phyloP scores from a whole-genome alignment of 2,113 vertebrate species.

The Dicerorhinus sumatrensis region DNA sequence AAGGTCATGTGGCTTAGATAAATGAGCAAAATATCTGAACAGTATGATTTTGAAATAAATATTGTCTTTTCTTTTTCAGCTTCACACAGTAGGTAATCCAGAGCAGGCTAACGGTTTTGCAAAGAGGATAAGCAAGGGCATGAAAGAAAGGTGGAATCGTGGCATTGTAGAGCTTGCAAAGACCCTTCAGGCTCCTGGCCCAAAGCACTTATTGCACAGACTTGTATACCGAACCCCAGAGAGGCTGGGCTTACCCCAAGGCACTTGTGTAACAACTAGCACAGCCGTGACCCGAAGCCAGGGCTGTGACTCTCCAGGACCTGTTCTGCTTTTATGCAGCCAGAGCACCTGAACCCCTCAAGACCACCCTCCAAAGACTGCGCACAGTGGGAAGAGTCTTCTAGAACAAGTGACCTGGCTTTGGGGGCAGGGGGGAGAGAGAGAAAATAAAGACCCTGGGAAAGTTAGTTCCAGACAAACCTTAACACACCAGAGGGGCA shows the following conservation, averaged over 20 bases:
- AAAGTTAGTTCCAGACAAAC: not conserved
- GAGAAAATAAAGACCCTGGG: not conserved
- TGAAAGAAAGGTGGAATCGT: not conserved
- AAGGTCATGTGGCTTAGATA: no score
- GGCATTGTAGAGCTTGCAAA: not conserved
- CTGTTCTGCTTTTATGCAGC: not conserved
- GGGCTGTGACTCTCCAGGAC: not conserved
- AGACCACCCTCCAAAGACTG: not conserved
- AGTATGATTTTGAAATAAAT: not conserved
- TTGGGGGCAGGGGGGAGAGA: not conserved
- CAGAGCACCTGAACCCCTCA: not conserved
- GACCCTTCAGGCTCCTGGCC: not conserved
- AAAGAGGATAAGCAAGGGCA: not conserved
- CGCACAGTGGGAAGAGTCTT: not conserved
- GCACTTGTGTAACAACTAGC: accelerated
- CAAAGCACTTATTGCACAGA: not conserved
- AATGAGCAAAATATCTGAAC: not conserved
- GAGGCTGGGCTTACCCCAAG: accelerated
- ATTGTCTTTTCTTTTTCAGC: not conserved
- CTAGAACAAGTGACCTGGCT: not conserved
- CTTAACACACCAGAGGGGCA: accelerated
- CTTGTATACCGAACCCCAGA: not conserved
- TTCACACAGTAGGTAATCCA: not conserved
- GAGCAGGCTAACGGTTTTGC: not conserved
- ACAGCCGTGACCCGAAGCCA: accelerated